A percentile compares a stretch with the other conserved stretches of the same genome.
Conservation (phyloP, 2,797 vertebrate genomes). For the Buphagus erythrorhynchus region DNA sequence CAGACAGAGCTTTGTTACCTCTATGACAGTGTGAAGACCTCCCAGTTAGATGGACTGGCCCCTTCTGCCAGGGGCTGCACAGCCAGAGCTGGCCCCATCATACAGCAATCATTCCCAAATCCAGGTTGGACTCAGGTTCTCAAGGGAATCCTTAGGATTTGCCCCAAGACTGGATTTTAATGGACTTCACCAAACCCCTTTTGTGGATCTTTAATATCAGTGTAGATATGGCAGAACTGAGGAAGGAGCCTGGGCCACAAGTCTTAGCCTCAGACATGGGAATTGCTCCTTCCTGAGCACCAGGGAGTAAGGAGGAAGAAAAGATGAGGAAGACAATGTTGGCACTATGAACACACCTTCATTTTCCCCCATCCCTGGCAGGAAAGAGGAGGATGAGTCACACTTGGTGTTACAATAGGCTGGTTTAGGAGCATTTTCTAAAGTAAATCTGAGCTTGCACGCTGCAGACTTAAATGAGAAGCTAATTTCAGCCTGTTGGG, state of each 20-base stretch:
- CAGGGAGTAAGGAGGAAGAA: background rate
- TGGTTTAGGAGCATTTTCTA: background rate
- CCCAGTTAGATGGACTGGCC: background rate
- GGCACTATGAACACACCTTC: background rate
- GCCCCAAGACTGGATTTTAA: background rate
- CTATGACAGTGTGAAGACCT: background rate
- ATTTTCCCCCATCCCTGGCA: background rate
- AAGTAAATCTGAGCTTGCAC: background rate
- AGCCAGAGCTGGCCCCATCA: background rate
- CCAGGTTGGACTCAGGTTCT: background rate
- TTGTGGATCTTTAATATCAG: background rate
- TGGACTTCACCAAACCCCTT: background rate
- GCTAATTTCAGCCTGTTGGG: background rate
- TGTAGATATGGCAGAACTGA: background rate
- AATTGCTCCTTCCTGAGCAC: background rate
- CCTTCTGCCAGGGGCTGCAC: background rate
- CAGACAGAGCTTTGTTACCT: background rate
- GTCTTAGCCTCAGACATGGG: accelerated
- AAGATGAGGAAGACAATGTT: background rate
- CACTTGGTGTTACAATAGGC: background rate
- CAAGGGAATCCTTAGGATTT: background rate
- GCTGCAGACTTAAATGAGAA: background rate
- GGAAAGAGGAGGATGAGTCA: conserved; percentile 11
- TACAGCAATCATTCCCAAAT: background rate
- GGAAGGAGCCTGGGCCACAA: background rate